Conservation (phyloP, 2,113 vertebrate species). For the Mugil cephalus region DNA sequence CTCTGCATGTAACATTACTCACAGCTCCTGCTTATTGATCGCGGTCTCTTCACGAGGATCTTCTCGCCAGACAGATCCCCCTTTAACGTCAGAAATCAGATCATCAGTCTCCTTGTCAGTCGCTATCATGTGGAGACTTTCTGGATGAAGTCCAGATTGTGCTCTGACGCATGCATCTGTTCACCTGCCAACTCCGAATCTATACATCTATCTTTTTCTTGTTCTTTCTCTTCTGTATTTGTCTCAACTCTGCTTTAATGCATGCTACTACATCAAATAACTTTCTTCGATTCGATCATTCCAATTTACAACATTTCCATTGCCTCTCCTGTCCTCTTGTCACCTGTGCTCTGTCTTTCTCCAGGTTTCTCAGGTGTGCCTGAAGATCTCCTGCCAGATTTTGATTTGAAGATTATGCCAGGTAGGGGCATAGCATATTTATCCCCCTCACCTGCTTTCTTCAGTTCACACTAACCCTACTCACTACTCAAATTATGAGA, state of each 20-base stretch:
- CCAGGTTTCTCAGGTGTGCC: conserved; percentile 96
- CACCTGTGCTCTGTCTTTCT: conserved; percentile 71
- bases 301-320: conserved; percentile 34
- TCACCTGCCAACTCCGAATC: conserved; percentile 32
- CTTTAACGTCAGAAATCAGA: conserved; percentile 21
- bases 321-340: conserved; percentile 29
- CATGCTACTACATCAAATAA: conserved; percentile 60
- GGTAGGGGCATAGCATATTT: conserved; percentile 88
- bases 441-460: conserved; percentile 45
- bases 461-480: conserved; percentile 53
- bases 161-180: conserved; percentile 58
- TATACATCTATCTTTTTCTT: conserved; percentile 7
- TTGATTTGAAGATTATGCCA: conserved; percentile 99
- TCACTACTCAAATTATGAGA: conserved; percentile 18
- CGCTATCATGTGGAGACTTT: conserved; percentile 27
- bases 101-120: conserved; percentile 2
- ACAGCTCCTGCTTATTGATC: conserved; percentile 34
- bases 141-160: conserved; percentile 16
- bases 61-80: conserved; percentile 11
- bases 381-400: conserved; percentile 96
- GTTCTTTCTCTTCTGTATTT: conserved; percentile 11
- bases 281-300: conserved; percentile 49
- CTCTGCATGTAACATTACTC: conserved; percentile 45
- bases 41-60: conserved; percentile 25
- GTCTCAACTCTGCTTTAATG: conserved; percentile 24